These are phyloP conservation scores for Hirtodrosophila alboralis DNA, from an alignment of 2,888 invertebrate species.

Conservation along the genomic window DNA sequence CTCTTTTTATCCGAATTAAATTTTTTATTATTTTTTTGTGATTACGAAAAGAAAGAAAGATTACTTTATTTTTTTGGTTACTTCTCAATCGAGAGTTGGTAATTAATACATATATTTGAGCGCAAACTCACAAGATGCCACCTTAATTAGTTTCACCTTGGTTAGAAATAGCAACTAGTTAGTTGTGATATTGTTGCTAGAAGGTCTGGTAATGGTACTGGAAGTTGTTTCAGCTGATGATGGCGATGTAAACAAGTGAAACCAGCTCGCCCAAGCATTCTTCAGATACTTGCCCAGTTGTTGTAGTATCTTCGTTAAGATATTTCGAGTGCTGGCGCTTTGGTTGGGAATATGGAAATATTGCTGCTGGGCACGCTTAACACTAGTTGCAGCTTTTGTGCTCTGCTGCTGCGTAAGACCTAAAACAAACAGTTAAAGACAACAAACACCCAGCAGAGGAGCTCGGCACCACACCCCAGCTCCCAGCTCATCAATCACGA, in stretches of 20 bases:
- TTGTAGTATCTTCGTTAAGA: constrained; percentile 32
- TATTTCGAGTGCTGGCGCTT: constrained; percentile 18
- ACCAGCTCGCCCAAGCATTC: constrained; percentile 83
- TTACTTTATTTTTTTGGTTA: too few relatives aligned
- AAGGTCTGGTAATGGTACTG: constrained; percentile 8
- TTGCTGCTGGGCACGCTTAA: constrained; percentile 25
- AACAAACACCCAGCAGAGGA: constrained; percentile 20
- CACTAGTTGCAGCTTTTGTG: constrained; percentile 23
- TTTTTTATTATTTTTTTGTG: too few relatives aligned
- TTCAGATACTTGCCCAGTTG: constrained; percentile 65
- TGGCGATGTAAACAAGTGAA: constrained; percentile 78
- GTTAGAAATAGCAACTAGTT: constrained; percentile 7
- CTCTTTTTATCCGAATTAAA: too few relatives aligned
- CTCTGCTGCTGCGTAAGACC: constrained; percentile 14
- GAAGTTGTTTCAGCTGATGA: constrained; percentile 36
- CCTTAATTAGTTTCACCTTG: too few relatives aligned
- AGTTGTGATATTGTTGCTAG: constrained; percentile 12
- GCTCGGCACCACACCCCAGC: constrained; percentile 43
- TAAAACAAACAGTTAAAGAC: constrained; percentile 33
- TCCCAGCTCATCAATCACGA: constrained; percentile 69
- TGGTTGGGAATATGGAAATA: constrained; percentile 43
- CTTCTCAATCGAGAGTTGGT: too few relatives aligned
- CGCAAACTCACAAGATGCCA: too few relatives aligned
- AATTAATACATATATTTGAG: too few relatives aligned
- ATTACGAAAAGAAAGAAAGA: too few relatives aligned